phyloP scores from a whole-genome alignment of 1,140 invertebrate species.

The Saccostrea glomerata region DNA sequence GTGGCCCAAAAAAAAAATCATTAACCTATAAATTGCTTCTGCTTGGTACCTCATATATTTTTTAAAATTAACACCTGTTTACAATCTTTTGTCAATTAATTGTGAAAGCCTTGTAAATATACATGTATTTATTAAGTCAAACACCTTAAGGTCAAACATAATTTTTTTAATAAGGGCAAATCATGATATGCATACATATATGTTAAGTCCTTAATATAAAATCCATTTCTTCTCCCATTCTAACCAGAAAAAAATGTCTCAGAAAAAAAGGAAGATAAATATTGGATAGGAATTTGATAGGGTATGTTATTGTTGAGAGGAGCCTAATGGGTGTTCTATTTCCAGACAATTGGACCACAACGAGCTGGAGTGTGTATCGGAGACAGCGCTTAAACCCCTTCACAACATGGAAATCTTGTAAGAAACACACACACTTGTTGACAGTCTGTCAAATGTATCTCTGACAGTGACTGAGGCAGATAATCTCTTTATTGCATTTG shows the following conservation, averaged over 20 bases:
- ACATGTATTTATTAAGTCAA: neutral
- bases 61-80: no score
- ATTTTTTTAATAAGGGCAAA: neutral
- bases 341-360: constrained; percentile 95
- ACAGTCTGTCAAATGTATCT: neutral
- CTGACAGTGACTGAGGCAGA: neutral
- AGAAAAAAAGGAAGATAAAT: neutral
- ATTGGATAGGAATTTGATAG: constrained; percentile 24
- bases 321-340: constrained; percentile 56
- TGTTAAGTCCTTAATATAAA: neutral
- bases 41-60: no score
- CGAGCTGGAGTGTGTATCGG: constrained; percentile 94
- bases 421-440: constrained; percentile 79
- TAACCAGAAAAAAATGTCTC: neutral
- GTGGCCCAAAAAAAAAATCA: no score
- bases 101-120: neutral
- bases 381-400: constrained; percentile 89
- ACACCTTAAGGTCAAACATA: neutral
- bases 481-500: neutral
- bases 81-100: no score
- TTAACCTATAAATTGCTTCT: no score
- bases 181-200: neutral
- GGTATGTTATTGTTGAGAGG: neutral
- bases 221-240: neutral
- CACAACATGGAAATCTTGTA: constrained; percentile 93